Evolutionary conservation across 2,888 invertebrate species (phyloP).

Genomic region (Nomada hirtipes): DNA sequence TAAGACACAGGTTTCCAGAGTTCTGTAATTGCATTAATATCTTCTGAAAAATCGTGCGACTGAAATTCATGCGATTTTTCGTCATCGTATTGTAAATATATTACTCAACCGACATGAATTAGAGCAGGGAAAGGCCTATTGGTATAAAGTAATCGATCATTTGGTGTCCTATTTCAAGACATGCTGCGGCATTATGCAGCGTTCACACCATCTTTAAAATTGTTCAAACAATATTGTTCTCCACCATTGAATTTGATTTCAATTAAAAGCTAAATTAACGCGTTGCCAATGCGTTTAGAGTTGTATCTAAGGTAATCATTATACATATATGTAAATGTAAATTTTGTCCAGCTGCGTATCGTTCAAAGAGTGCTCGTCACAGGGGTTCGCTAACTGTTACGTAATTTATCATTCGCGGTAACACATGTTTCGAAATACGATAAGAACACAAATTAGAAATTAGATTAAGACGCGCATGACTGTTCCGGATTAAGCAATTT

Average conservation of each 20-base stretch:
- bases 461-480: background rate
- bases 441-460: conserved; percentile 3
- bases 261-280: background rate
- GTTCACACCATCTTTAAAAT: conserved; percentile 20
- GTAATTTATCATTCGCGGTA: too few species aligned
- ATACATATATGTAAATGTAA: too few species aligned
- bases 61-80: conserved; percentile 19
- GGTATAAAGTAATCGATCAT: conserved; percentile 71
- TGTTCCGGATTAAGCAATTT: conserved; percentile 8
- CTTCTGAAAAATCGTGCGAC: background rate
- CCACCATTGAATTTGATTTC: background rate
- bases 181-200: conserved; percentile 62
- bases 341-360: too few species aligned
- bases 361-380: too few species aligned
- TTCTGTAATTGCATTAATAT: background rate
- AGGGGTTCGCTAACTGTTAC: too few species aligned
- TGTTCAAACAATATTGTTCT: background rate
- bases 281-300: background rate
- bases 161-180: conserved; percentile 71
- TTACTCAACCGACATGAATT: conserved; percentile 31
- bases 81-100: background rate
- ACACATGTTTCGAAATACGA: background rate
- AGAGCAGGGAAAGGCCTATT: conserved; percentile 57
- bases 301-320: too few species aligned
- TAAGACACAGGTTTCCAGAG: background rate